Evolutionary conservation across 2,113 vertebrate species (phyloP), one percentile per base, ranked within the genome.

Genomic region (Ptilorrhoa leucosticta): DNA sequence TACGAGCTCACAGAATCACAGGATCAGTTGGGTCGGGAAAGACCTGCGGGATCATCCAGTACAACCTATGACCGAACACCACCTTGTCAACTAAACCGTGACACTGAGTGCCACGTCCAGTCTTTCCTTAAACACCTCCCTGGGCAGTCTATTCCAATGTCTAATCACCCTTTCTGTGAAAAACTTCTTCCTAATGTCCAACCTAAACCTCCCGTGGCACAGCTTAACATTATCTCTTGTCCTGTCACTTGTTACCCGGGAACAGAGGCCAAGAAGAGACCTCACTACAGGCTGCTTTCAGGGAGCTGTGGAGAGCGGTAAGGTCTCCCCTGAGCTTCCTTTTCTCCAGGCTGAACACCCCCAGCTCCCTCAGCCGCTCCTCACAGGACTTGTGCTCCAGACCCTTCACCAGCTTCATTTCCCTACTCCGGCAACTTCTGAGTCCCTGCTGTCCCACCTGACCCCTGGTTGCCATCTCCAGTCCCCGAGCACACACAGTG

Each of bases 401-500:
- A 19, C 5, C 39, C 24, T 40, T 42, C 35, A 3, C 10, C 54
- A 23, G 17, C 21, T 19, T 10, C 13, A 8, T 2, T 35, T 6
- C 40, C 11, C 54, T 42, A 5, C n/a, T 33, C 47, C 9, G 47
- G 22, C 26, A 35, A 18, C 30, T 31, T 35, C 70, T 20, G n/a
- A 31, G 11, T 5, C 66, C 16, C 21, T 8, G 3, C 35, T 7
- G 20, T 14, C 48, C 26, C 3, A 0, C 5, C 37, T 50, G 31
- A 7, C 13, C 45, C 19, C n/a, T 65, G 33, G 13, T 4, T 5
- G 0, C 15, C 18, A 2, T 8, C 28, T 44, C 8, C 33, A 2
- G 47, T 11, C 20, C 15, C 39, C 22, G 15, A 10, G 45, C 23
- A 0, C 0, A 2, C 13, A 2, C 16, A 6, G 2, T 5, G 12